phyloP scores from a whole-genome alignment of 1,140 invertebrate species.

The Tetragonula clypearis region DNA sequence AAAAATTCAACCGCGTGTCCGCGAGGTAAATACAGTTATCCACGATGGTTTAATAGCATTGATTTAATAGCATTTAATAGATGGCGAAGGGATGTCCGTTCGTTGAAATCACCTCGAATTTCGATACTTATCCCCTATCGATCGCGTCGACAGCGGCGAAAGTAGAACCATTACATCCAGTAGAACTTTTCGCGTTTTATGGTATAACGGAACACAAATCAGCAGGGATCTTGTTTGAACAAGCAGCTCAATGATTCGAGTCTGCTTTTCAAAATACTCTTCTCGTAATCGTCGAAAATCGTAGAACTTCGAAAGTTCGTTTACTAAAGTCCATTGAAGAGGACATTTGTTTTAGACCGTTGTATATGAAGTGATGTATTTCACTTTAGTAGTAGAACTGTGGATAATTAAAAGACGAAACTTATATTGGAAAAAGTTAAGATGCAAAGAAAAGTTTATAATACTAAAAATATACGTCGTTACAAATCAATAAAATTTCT shows the following conservation, averaged over 20 bases:
- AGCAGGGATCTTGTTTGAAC: neutral
- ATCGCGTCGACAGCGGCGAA: conserved; percentile 16
- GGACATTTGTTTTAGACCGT: neutral
- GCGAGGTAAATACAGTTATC: neutral
- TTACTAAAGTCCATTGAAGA: neutral
- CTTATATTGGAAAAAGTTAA: no score
- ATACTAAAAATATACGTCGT: no score
- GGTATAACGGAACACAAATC: conserved; percentile 1
- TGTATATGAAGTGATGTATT: no score
- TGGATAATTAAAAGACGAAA: no score
- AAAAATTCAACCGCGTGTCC: neutral
- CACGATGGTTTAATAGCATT: neutral
- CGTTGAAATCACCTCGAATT: conserved; percentile 60
- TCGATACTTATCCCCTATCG: conserved; percentile 42
- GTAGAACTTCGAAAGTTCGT: neutral
- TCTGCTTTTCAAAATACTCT: neutral
- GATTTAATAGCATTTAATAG: neutral
- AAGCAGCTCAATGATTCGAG: neutral
- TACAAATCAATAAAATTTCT: no score
- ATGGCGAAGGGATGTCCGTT: conserved; percentile 13
- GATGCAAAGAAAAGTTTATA: no score
- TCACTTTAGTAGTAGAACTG: no score
- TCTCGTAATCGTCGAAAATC: neutral
- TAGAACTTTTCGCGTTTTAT: conserved; percentile 35
- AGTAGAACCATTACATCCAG: conserved; percentile 24